Evolutionary conservation across 2,797 vertebrate species (phyloP).

Genomic region (Erpetoichthys calabaricus): DNA sequence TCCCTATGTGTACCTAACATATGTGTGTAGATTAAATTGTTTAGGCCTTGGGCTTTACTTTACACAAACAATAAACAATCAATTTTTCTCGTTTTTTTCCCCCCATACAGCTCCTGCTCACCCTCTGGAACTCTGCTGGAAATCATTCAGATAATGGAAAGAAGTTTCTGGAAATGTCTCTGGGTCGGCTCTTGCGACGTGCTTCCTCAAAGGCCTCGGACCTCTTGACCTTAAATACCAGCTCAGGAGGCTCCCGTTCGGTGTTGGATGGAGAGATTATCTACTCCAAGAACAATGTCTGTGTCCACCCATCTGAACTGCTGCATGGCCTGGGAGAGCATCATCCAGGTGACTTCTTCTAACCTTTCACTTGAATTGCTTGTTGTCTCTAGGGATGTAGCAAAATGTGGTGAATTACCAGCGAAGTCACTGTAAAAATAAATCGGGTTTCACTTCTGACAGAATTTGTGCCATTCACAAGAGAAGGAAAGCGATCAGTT

Average conservation of each 20-base stretch:
- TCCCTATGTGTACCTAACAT: too few species aligned
- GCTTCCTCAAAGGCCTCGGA: slow-evolving; percentile 90
- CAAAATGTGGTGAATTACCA: neutral
- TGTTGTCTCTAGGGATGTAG: neutral
- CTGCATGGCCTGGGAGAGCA: slow-evolving; percentile 76
- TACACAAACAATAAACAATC: neutral
- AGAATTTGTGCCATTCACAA: too few species aligned
- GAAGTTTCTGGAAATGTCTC: slow-evolving; percentile 73
- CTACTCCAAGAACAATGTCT: slow-evolving; percentile 97
- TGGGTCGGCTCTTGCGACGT: slow-evolving; percentile 90
- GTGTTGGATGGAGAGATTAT: slow-evolving; percentile 81
- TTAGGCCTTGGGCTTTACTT: neutral
- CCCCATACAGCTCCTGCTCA: slow-evolving; percentile 5
- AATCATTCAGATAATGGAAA: slow-evolving; percentile 71
- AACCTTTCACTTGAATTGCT: neutral
- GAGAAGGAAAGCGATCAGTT: too few species aligned
- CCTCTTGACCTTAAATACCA: slow-evolving; percentile 79
- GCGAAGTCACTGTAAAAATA: neutral
- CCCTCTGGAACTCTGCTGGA: slow-evolving; percentile 12
- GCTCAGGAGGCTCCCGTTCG: slow-evolving; percentile 42
- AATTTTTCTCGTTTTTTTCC: neutral
- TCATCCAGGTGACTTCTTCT: slow-evolving; percentile 67
- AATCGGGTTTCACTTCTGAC: too few species aligned
- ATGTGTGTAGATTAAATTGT: too few species aligned
- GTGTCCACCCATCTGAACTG: slow-evolving; percentile 80